Percentiles rank a stretch among this genome's conserved stretches.
Evolutionary conservation across 2,888 invertebrate genomes (phyloP).

Genomic region (Zonitis immaculata): DNA sequence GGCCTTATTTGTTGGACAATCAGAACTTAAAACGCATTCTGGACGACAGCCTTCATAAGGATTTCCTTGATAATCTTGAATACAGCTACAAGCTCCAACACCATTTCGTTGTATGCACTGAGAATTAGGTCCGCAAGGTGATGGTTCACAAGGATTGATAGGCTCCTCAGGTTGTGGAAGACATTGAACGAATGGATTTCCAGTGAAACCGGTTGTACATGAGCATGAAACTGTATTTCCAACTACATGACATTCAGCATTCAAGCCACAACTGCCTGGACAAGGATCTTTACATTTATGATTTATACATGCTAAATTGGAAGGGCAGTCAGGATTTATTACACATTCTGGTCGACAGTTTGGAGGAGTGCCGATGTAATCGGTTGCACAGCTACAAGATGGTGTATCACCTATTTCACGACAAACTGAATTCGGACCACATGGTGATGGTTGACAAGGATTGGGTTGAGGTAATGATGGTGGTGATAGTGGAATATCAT

Average conservation of each 20-base stretch:
- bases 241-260: slow-evolving; percentile 74
- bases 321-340: slow-evolving; percentile 75
- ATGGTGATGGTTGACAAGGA: slow-evolving; percentile 74
- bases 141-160: slow-evolving; percentile 75
- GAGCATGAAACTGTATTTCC: slow-evolving; percentile 78
- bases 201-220: slow-evolving; percentile 70
- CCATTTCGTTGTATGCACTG: slow-evolving; percentile 71
- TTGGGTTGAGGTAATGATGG: slow-evolving; percentile 46
- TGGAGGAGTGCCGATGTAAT: slow-evolving; percentile 74
- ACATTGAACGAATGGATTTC: slow-evolving; percentile 80
- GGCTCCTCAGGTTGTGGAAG: slow-evolving; percentile 56
- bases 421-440: slow-evolving; percentile 77
- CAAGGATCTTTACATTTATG: slow-evolving; percentile 79
- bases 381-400: slow-evolving; percentile 71
- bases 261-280: slow-evolving; percentile 73
- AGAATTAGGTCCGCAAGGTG: slow-evolving; percentile 83
- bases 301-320: slow-evolving; percentile 72
- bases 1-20: slow-evolving; percentile 77
- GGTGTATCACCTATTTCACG: slow-evolving; percentile 61
- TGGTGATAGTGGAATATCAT: slow-evolving; percentile 52
- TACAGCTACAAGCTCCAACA: slow-evolving; percentile 75
- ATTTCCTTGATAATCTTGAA: slow-evolving; percentile 77
- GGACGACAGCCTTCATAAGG: slow-evolving; percentile 83
- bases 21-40: slow-evolving; percentile 81
- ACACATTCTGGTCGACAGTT: slow-evolving; percentile 80